Evolutionary conservation across 2,113 vertebrate genomes (phyloP), one percentile per base, ranked within the genome.

Genomic region (Chauna torquata): DNA sequence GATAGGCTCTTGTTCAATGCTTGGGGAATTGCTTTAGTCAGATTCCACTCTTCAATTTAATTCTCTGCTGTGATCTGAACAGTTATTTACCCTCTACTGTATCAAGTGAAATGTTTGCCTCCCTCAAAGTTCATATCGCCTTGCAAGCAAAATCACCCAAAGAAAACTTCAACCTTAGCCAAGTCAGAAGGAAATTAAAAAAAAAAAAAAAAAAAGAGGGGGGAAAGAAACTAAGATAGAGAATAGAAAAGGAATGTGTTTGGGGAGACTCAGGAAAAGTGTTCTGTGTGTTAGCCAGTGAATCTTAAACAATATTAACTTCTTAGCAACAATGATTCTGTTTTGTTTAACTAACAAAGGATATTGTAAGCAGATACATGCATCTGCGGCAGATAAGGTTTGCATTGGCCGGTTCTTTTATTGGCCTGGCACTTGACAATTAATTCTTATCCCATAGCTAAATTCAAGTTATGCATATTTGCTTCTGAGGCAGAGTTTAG

Each of bases 331-430:
- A 93, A 91, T 94, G 72, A 59, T 85, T 95, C 76, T 96, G 96
- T 94, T 97, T 96, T 96, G 95, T 95, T 97, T 97, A 88, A 90
- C 94, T 95, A 95, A 95, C 95, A 95, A 96, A 97, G 68, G 88
- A 81, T 86, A 96, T 86, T 97, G 79, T 96, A 94, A 94, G 96
- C 95, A 96, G 89, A 95, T 95, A 92, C 5, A 18, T 93, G 90
- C 68, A 45, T 92, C 71, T 57, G 7, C 44, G 87, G 68, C 87
- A 96, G 97, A 97, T 94, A 95, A 95, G 79, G 88, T 86, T 96
- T 96, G 90, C 66, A n/a, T 59, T 93, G 90, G 87, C 69, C 79
- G 57, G 85, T 49, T 86, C 95, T 96, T 86, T 94, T 94, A 83
- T 78, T 90, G 94, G 89, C 55, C 69, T 92, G 64, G 52, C 75